phyloP scores from a whole-genome alignment of 2,888 invertebrate species.

The Amiota mariae region DNA sequence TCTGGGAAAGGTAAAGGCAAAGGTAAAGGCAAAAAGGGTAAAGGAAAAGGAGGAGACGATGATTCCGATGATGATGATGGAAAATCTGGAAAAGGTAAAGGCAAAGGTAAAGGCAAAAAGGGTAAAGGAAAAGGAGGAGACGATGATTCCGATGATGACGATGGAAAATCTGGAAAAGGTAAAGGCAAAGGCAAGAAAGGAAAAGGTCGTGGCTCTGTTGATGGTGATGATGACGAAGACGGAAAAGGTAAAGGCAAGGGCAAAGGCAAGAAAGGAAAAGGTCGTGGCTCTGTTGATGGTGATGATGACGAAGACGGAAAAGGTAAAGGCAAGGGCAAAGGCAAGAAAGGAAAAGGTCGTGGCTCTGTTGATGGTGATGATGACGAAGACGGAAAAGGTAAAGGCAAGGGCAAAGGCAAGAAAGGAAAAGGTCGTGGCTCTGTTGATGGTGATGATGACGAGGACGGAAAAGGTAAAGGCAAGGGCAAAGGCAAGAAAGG shows the following conservation, averaged over 20 bases:
- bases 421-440: background rate
- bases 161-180: conserved; percentile 18
- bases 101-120: conserved; percentile 19
- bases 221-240: conserved; percentile 7
- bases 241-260: conserved; percentile 25
- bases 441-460: background rate
- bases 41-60: conserved; percentile 16
- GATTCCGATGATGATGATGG: conserved; percentile 12
- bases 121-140: background rate
- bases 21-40: conserved; percentile 9
- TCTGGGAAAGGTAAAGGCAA: background rate
- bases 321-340: background rate
- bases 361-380: background rate
- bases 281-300: conserved; percentile 12
- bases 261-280: conserved; percentile 10
- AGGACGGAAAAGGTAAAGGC: conserved; percentile 25
- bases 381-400: conserved; percentile 1
- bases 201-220: background rate
- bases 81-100: background rate
- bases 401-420: conserved; percentile 4
- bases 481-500: background rate
- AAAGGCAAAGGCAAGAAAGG: conserved; percentile 2
- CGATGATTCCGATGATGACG: conserved; percentile 11
- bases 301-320: background rate
- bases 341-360: background rate